Base-by-base conservation (phyloP, 2,797 vertebrate species). In the Sylvia borin region DNA sequence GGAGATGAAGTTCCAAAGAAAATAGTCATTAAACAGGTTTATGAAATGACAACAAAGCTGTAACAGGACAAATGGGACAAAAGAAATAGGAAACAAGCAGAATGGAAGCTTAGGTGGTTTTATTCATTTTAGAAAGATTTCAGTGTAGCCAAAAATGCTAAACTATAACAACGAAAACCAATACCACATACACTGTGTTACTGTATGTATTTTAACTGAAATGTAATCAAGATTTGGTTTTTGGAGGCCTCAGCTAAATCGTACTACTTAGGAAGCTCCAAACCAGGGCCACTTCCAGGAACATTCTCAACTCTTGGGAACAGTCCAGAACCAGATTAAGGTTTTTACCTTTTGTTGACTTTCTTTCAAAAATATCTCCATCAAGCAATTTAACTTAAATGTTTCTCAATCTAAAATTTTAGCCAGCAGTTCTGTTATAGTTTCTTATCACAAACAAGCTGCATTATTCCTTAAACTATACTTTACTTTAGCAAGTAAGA, bases 61-160 rank as follows among this genome's bases (percentile, higher is more conserved):
- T 48, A 89, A 34, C 36, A 85, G 78, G 87, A 86, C 15, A 92
- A 81, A 85, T 47, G 32, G 42, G 36, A 58, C 87, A 88, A 94
- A 90, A 90, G 80, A 96, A 95, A 25, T 15, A 81, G 86, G 81
- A 94, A 55, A 78, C 79, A 53, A 73, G 54, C 1, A 2, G 45
- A 61, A 45, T 47, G 73, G 72, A 93, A 93, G 53, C 60, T 88
- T 91, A 84, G 38, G 60, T 34, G 40, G 17, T 90, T 97, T 96
- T 96, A 95, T 96, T 97, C 0, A 82, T 79, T 93, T 93, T 74
- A 88, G 64, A 92, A 84, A 90, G n/a, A 81, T 31, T 91, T 92
- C 73, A 64, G 71, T 0, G 0, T 31, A 92, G 76, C 48, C 26
- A 93, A 61, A 72, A 76, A 76, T 11, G 34, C n/a, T 84, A 43